Evolutionary conservation across 2,797 vertebrate species (phyloP).

Genomic region (Acipenser ruthenus): DNA sequence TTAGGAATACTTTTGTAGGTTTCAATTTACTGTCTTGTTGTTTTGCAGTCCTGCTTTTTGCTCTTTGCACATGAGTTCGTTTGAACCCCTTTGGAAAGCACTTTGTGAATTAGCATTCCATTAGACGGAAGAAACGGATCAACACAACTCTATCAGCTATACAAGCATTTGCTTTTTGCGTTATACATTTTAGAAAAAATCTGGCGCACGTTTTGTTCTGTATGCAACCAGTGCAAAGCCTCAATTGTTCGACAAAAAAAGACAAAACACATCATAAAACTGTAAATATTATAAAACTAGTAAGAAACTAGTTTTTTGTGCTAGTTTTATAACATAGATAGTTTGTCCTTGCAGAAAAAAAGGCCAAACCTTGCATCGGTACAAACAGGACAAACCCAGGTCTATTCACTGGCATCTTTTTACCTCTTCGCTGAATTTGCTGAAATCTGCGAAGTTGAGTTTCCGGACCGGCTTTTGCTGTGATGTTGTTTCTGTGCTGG

Average conservation of each 20-base stretch:
- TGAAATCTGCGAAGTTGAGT: constrained; percentile 58
- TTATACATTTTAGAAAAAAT: too few species aligned
- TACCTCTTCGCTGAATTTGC: constrained; percentile 59
- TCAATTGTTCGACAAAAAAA: neutral
- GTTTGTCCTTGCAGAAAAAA: too few species aligned
- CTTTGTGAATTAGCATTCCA: neutral
- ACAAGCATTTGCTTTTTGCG: too few species aligned
- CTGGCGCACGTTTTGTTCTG: too few species aligned
- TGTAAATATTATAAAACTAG: too few species aligned
- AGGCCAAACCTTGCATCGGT: too few species aligned
- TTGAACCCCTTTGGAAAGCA: neutral
- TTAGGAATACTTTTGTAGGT: neutral
- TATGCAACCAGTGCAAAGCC: too few species aligned
- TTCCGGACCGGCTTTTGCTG: constrained; percentile 45
- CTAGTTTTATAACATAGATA: too few species aligned
- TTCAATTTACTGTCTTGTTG: neutral
- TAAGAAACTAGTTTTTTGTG: too few species aligned
- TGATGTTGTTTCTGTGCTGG: constrained; percentile 33
- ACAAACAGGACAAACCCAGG: too few species aligned
- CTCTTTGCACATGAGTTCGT: neutral
- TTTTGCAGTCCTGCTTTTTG: neutral
- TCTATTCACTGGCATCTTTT: constrained; percentile 21
- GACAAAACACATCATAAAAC: too few species aligned
- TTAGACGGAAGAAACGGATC: neutral
- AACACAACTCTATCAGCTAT: too few species aligned